Percentiles rank a stretch among this genome's conserved stretches.
Conservation (phyloP, 2,888 invertebrate genomes). For the Meta bourneti region DNA sequence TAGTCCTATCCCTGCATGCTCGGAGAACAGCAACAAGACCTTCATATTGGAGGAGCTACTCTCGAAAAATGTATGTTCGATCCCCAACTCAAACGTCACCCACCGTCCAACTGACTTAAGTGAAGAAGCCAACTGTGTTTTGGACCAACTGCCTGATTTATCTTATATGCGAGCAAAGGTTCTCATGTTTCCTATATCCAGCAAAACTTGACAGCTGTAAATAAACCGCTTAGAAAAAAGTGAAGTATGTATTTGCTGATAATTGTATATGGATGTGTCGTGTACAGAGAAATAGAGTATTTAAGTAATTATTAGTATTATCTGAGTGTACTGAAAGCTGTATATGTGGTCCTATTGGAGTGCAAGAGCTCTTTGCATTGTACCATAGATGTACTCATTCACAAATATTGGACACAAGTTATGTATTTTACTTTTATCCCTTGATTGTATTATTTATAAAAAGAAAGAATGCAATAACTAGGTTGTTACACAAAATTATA, state of each 20-base stretch:
- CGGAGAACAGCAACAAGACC: constrained; percentile 55
- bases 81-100: constrained; percentile 52
- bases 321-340: background rate
- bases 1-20: constrained; percentile 71
- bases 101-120: constrained; percentile 78
- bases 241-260: constrained; percentile 53
- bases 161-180: constrained; percentile 81
- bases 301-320: constrained; percentile 55
- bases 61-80: constrained; percentile 79
- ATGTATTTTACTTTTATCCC: background rate
- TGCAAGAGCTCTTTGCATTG: too few relatives aligned
- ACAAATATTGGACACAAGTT: too few relatives aligned
- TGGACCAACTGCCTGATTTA: constrained; percentile 80
- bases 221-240: constrained; percentile 10
- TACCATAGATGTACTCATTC: too few relatives aligned
- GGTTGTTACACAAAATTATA: too few relatives aligned
- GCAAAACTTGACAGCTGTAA: constrained; percentile 70
- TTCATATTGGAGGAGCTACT: constrained; percentile 79
- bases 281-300: constrained; percentile 65
- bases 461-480: background rate
- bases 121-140: constrained; percentile 80
- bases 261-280: constrained; percentile 46
- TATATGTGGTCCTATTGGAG: background rate
- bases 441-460: background rate
- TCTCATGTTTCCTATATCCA: constrained; percentile 80